phyloP scores from a whole-genome alignment of 2,888 invertebrate species.

The Ditula angustiorana region DNA sequence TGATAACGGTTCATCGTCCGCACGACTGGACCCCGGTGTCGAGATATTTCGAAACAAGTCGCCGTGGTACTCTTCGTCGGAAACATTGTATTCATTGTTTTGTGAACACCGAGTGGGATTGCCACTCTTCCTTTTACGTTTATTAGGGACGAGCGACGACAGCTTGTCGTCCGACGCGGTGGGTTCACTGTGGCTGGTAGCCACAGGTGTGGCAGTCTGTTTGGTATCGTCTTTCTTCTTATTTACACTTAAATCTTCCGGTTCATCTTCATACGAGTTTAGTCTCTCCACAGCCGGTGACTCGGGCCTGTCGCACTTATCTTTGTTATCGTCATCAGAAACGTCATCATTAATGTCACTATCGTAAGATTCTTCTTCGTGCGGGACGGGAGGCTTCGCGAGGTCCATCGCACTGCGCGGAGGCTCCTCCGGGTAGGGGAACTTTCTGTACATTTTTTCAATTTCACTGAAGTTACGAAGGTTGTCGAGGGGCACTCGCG shows the following conservation, averaged over 20 bases:
- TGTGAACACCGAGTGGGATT: constrained; percentile 92
- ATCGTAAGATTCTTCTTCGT: constrained; percentile 71
- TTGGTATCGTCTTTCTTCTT: constrained; percentile 87
- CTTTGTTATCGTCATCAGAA: constrained; percentile 70
- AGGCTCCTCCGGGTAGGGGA: constrained; percentile 69
- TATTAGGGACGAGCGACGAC: constrained; percentile 83
- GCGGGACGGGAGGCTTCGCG: constrained; percentile 58
- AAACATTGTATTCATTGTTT: constrained; percentile 77
- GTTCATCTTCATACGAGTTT: constrained; percentile 82
- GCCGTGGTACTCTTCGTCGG: constrained; percentile 78
- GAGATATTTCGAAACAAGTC: constrained; percentile 78
- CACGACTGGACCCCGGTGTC: constrained; percentile 71
- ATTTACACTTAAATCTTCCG: constrained; percentile 89
- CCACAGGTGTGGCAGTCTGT: constrained; percentile 68
- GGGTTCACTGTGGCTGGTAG: constrained; percentile 63
- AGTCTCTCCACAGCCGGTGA: constrained; percentile 67
- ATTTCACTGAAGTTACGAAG: constrained; percentile 83
- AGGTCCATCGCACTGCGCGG: constrained; percentile 70
- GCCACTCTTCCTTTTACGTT: constrained; percentile 92
- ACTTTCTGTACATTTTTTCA: constrained; percentile 81
- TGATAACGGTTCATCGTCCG: constrained; percentile 76
- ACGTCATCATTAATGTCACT: constrained; percentile 73
- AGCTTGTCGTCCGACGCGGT: constrained; percentile 78
- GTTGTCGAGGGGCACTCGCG: constrained; percentile 77
- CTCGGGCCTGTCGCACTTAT: constrained; percentile 56